phyloP scores from a whole-genome alignment of 2,113 vertebrate species.

The Numenius arquata region DNA sequence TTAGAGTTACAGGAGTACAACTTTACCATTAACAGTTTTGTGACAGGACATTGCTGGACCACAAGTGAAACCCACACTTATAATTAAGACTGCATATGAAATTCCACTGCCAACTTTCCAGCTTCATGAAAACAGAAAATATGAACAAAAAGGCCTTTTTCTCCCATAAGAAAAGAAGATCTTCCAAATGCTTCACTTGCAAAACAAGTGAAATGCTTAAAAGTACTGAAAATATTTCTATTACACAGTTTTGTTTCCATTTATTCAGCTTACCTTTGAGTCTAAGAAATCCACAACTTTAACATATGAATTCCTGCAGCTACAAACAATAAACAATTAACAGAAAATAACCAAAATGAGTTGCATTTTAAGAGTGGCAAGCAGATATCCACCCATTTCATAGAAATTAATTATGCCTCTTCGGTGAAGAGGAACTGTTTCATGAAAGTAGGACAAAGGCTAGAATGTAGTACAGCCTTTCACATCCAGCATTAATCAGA shows the following conservation, averaged over 20 bases:
- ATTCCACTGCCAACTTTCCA: neutral
- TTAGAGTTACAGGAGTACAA: neutral
- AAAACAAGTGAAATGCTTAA: neutral
- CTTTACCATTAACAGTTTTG: neutral
- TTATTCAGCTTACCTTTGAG: neutral
- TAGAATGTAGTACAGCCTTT: neutral
- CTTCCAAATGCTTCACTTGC: neutral
- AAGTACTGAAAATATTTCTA: neutral
- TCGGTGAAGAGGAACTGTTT: neutral
- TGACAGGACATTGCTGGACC: neutral
- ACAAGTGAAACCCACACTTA: neutral
- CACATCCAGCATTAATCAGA: neutral
- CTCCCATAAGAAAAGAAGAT: neutral
- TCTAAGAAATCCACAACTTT: neutral
- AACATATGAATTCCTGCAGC: neutral
- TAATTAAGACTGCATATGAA: neutral
- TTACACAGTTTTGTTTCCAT: neutral
- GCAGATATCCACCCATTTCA: neutral
- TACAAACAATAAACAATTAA: neutral
- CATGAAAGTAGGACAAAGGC: neutral
- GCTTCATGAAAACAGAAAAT: neutral
- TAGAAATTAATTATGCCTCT: neutral
- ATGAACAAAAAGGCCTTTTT: neutral
- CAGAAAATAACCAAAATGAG: neutral
- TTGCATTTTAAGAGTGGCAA: neutral